phyloP scores from a whole-genome alignment of 2,797 vertebrate species.

The Selene dorsalis region DNA sequence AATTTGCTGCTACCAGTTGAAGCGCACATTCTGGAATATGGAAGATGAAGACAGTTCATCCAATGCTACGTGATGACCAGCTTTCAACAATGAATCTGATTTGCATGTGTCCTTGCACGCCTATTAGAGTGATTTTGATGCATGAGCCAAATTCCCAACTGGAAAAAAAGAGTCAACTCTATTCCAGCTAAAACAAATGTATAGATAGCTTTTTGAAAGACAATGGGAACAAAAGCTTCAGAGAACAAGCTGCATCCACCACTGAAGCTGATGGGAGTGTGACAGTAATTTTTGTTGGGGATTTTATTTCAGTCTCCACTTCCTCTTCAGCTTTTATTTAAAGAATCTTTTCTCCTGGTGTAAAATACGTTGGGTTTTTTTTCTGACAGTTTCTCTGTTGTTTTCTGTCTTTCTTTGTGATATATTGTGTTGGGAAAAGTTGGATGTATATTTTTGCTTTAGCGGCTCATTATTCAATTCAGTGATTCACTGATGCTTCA shows the following conservation, averaged over 20 bases:
- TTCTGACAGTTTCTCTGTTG: not conserved
- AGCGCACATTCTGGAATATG: no score
- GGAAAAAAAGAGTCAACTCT: slow-evolving; percentile 23
- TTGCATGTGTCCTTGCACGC: slow-evolving; percentile 39
- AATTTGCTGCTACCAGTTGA: no score
- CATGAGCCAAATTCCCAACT: slow-evolving; percentile 16
- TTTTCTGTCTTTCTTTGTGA: slow-evolving; percentile 19
- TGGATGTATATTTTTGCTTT: slow-evolving; percentile 21
- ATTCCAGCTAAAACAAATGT: not conserved
- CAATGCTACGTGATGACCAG: not conserved
- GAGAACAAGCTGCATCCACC: slow-evolving; percentile 29
- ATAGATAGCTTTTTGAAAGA: slow-evolving; percentile 20
- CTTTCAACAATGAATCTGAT: slow-evolving; percentile 18
- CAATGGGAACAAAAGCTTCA: slow-evolving; percentile 15
- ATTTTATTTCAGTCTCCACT: slow-evolving; percentile 25
- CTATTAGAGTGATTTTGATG: slow-evolving; percentile 6
- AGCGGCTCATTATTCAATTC: slow-evolving; percentile 37
- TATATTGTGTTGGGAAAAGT: not conserved
- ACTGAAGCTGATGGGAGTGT: not conserved
- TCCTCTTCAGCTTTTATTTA: slow-evolving; percentile 15
- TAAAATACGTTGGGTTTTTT: not conserved
- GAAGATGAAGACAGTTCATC: not conserved
- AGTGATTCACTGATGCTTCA: slow-evolving; percentile 35
- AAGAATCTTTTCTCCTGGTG: slow-evolving; percentile 9
- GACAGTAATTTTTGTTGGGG: slow-evolving; percentile 4